Evolutionary conservation across 2,113 vertebrate genomes (phyloP).

Genomic region (Thamnophis sirtalis): DNA sequence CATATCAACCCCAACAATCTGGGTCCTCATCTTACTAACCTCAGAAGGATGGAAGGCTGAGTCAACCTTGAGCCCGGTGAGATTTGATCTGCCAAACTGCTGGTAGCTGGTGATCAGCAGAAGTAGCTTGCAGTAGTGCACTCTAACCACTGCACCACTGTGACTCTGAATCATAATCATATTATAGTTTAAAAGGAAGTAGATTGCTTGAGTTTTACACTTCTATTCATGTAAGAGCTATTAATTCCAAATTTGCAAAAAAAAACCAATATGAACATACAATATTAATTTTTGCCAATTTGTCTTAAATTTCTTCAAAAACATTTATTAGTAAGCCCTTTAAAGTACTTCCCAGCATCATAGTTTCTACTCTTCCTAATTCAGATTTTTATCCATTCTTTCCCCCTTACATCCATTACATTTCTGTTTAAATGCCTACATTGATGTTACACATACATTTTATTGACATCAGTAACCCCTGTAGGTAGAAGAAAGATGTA

Average conservation of each 20-base stretch:
- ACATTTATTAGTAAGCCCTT: not conserved
- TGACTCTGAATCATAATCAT: not conserved
- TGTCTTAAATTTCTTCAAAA: not conserved
- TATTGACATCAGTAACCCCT: not conserved
- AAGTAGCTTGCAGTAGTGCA: no score
- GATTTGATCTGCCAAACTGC: no score
- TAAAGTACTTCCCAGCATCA: not conserved
- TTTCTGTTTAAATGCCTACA: not conserved
- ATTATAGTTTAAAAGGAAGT: not conserved
- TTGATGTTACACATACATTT: not conserved
- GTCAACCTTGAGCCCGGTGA: no score
- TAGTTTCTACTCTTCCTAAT: not conserved
- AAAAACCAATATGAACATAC: not conserved
- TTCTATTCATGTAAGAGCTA: not conserved
- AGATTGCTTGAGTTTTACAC: not conserved
- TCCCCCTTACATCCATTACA: not conserved
- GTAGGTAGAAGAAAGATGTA: not conserved
- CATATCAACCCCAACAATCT: no score
- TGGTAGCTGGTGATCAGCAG: no score
- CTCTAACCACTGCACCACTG: no score
- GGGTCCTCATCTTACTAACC: not conserved
- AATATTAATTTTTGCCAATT: not conserved
- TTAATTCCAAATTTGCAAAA: not conserved
- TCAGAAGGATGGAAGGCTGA: no score
- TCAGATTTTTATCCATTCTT: not conserved